Base-by-base conservation (phyloP, 2,888 invertebrate species). In the Orchestes rusci region DNA sequence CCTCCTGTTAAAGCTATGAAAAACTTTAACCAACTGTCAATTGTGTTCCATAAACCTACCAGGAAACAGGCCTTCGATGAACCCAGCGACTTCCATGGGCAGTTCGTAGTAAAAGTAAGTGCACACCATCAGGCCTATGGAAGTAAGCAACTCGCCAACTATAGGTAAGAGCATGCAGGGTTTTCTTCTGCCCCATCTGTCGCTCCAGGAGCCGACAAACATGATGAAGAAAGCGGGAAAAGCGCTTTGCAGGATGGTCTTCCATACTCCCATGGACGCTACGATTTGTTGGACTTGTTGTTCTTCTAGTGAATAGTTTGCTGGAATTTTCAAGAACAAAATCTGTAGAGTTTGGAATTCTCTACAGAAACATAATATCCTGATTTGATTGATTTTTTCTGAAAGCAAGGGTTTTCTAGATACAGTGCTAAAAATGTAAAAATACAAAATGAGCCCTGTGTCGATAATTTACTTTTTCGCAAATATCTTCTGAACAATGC, bases 121-220 rank as follows among this genome's bases (percentile, higher is more conserved):
- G 64, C 87, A 87, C 3, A 84, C 63, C 56, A 88, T 82, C 10
- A 88, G 72, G 2, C 87, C 86, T 27, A 87, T 73, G 51, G 84
- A 82, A 16, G 86, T 84, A 36, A 86, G 64, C 56, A 88, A 82
- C 61, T 88, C 88, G 2, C 89, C 88, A 34, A 84, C 70, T 20
- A 90, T 84, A 1, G 89, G 89, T 43, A 89, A 65, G 2, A 90
- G 72, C 79, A 90, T 88, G 61, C 88, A 89, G 8, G 88, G 84
- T 63, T 84, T 84, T 56, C 84, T 72, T 47, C 79, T 71, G 1
- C 84, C 82, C 52, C 73, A 73, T 62, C 77, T 73, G 59, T 83
- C 83, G 56, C 82, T 82, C 73, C 83, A 83, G 0, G 87, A 84
- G 1, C 90, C 89, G 57, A 89, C 75, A 63, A 90, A 88, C 59